Base-by-base conservation (phyloP, 2,797 vertebrate genomes). In the Catharus ustulatus region DNA sequence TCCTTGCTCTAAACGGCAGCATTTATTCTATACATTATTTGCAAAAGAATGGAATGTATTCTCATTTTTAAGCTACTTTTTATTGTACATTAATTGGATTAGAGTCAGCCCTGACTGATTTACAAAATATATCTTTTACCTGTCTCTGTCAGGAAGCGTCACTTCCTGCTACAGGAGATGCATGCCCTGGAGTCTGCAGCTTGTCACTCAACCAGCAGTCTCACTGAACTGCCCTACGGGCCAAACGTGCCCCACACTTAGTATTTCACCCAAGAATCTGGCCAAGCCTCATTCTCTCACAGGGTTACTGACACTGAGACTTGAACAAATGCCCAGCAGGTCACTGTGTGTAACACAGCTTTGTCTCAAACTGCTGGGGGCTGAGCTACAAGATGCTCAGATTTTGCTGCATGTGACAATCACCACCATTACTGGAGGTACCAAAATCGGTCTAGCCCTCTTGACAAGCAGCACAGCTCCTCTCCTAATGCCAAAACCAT, bases 31-130 rank as follows among this genome's bases (percentile, higher is more conserved):
- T 11, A 34, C 11, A 13, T 58, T 54, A 71, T 45, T 84, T 86
- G 79, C 58, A 84, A 84, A 94, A 75, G 19, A 96, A 90, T 58
- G 94, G 96, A 97, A 97, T 96, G 92, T 95, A 42, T 91, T 88
- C n/a, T 88, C 23, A 61, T 62, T 88, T 92, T 87, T 40, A 82
- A 90, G 32, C 66, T 88, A 63, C 58, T 87, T 78, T 75, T 57
- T 30, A 46, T 40, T 43, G 42, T 88, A 84, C 29, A 30, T 34
- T 64, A 58, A 66, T 11, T 38, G 49, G 26, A 77, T 58, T 71
- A 76, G n/a, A 83, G 13, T 79, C 52, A 73, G 68, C 15, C 63
- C 52, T 59, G 48, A 34, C 16, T 83, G n/a, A 20, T 82, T 82
- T 40, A 68, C 24, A 68, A 88, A 93, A 63, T 16, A 16, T 1